These are phyloP conservation scores for Phocoena phocoena DNA, from an alignment of 2,113 vertebrate genomes.

Conservation along the genomic window DNA sequence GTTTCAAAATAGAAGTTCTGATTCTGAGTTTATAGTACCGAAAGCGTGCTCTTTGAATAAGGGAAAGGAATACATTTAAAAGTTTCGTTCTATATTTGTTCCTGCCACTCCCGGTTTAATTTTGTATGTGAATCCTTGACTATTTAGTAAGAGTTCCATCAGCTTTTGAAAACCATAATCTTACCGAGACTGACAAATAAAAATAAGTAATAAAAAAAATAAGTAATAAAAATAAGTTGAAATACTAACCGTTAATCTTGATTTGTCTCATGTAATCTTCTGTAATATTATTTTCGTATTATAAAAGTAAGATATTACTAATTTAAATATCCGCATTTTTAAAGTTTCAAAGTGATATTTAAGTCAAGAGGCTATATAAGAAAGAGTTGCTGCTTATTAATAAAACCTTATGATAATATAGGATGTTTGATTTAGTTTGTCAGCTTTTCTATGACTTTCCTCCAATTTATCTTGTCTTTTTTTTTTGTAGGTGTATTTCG, in stretches of 20 bases:
- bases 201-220: conserved; percentile 4
- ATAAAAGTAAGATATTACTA: neutral
- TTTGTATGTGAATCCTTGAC: neutral
- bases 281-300: neutral
- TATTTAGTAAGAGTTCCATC: neutral
- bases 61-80: neutral
- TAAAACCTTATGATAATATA: neutral
- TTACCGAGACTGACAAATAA: neutral
- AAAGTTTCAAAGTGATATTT: neutral
- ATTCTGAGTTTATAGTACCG: neutral
- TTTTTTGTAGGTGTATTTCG: neutral
- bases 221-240: conserved; percentile 12
- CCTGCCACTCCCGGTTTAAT: neutral
- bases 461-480: neutral
- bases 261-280: neutral
- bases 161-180: neutral
- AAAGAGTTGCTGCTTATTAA: neutral
- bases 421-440: neutral
- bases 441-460: neutral
- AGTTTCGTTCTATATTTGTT: neutral
- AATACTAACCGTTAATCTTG: conserved; percentile 37
- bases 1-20: neutral
- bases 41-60: neutral
- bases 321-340: neutral
- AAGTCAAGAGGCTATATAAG: neutral